Percentiles rank a stretch among this genome's conserved stretches.
These are phyloP conservation scores for Trichogramma dendrolimi DNA, from an alignment of 2,888 invertebrate species.

Conservation along the genomic window DNA sequence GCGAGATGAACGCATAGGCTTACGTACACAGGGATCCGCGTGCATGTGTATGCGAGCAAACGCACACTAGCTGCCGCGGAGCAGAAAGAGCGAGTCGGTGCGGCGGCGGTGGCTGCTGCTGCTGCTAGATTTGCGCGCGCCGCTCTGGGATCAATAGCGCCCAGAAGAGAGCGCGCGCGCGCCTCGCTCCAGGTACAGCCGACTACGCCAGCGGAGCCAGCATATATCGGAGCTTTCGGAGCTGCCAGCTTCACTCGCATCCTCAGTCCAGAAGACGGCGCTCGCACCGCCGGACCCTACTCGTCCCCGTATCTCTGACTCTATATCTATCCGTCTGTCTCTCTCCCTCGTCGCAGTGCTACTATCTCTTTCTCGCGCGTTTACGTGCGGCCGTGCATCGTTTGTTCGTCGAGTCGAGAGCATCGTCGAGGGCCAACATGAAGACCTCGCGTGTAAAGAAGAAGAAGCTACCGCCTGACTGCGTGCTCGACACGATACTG, in stretches of 20 bases:
- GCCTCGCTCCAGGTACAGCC: background rate
- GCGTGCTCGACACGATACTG: background rate
- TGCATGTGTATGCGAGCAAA: slow-evolving; percentile 25
- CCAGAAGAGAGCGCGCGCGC: slow-evolving; percentile 15
- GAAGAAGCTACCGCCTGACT: background rate
- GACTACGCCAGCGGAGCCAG: slow-evolving; percentile 6
- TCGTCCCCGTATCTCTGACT: background rate
- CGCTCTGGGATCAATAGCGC: background rate
- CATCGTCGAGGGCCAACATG: background rate
- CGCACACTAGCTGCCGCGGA: slow-evolving; percentile 50
- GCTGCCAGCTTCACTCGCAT: background rate
- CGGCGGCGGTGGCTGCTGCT: background rate
- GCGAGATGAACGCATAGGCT: slow-evolving; percentile 50
- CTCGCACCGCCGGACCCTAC: slow-evolving; percentile 43
- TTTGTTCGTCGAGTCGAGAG: background rate
- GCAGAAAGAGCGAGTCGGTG: slow-evolving; percentile 26
- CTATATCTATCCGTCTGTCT: slow-evolving; percentile 1
- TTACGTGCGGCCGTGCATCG: background rate
- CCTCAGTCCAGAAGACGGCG: slow-evolving; percentile 50
- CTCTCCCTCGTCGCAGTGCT: background rate
- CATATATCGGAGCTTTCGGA: background rate
- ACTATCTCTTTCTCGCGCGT: background rate
- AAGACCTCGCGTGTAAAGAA: background rate
- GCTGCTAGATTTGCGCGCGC: background rate
- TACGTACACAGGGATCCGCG: slow-evolving; percentile 43